These are phyloP conservation scores for Calephelis virginiensis DNA, from an alignment of 1,140 invertebrate genomes.

Conservation along the genomic window DNA sequence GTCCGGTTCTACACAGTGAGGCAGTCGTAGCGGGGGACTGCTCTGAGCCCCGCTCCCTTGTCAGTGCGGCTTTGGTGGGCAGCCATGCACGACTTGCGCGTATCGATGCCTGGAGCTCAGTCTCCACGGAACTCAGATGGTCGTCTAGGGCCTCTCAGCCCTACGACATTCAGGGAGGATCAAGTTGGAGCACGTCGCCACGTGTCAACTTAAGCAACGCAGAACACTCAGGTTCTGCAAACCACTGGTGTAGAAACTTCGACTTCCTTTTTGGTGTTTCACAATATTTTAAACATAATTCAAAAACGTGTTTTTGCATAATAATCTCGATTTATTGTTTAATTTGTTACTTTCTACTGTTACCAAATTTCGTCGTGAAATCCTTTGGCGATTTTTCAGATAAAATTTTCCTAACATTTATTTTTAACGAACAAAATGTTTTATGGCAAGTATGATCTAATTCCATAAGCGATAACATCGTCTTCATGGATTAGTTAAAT, in stretches of 20 bases:
- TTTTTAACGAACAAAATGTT: no score
- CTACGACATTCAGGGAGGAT: neutral
- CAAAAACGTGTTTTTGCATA: no score
- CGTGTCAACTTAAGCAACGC: neutral
- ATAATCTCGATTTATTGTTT: no score
- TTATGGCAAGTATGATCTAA: no score
- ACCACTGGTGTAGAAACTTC: slow-evolving; percentile 37
- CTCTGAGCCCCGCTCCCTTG: slow-evolving; percentile 23
- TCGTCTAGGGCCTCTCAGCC: neutral
- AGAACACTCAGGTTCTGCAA: slow-evolving; percentile 25
- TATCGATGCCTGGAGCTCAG: slow-evolving; percentile 11
- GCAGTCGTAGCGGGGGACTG: slow-evolving; percentile 28
- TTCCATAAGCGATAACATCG: no score
- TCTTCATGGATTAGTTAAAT: no score
- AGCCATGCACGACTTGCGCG: slow-evolving; percentile 14
- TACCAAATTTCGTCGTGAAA: no score
- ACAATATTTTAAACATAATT: neutral
- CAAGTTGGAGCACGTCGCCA: slow-evolving; percentile 5
- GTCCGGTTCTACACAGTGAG: slow-evolving; percentile 37
- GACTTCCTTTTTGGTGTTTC: slow-evolving; percentile 32
- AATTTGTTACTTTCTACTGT: no score
- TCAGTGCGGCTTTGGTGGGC: slow-evolving; percentile 17
- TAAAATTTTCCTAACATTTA: no score
- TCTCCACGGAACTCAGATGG: slow-evolving; percentile 10
- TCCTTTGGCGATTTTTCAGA: no score